Conservation (phyloP, 2,113 vertebrate genomes). For the Hassar affinis region DNA sequence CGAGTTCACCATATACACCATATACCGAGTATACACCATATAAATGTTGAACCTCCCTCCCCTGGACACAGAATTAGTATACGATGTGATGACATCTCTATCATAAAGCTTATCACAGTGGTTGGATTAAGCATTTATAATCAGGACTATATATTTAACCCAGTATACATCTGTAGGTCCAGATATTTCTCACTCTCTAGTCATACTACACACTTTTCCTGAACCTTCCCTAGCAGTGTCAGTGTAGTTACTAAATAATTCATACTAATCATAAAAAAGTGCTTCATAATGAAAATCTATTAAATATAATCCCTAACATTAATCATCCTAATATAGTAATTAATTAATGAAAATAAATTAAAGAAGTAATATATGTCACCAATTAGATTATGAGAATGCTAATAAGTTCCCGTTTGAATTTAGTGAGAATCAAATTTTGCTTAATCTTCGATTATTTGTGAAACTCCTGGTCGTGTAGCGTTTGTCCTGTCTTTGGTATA, state of each 20-base stretch:
- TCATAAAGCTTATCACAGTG: slow-evolving; percentile 60
- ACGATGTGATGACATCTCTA: slow-evolving; percentile 62
- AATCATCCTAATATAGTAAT: neutral
- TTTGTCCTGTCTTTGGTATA: neutral
- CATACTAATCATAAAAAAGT: neutral
- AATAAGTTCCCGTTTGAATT: neutral
- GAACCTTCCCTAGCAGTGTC: neutral
- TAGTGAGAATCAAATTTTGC: neutral
- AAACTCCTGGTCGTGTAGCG: neutral
- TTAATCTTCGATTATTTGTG: neutral
- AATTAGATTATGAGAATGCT: neutral
- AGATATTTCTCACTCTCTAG: neutral
- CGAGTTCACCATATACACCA: neutral
- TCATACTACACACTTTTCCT: neutral
- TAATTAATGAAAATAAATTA: neutral
- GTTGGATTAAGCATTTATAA: slow-evolving; percentile 66
- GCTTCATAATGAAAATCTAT: neutral
- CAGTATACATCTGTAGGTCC: neutral
- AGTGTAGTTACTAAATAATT: neutral
- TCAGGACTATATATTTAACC: neutral
- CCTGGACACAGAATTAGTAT: neutral
- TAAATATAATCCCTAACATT: neutral
- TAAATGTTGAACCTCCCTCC: neutral
- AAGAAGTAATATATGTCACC: neutral
- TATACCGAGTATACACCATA: too few species aligned